Base-by-base conservation (phyloP, 2,113 vertebrate genomes). In the Litocranius walleri region DNA sequence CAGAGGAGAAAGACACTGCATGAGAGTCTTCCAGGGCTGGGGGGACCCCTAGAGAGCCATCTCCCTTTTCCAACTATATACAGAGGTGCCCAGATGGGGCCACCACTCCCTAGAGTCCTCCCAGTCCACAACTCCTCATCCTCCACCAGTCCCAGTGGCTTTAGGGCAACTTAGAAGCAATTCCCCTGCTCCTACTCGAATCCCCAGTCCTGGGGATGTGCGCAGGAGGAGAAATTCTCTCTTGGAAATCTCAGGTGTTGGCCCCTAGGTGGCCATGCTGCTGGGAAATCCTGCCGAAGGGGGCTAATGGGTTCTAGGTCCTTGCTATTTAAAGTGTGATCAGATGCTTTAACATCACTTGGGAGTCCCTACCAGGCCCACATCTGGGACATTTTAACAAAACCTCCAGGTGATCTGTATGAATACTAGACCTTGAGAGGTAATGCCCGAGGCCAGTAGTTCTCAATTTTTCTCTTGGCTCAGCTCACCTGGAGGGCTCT, bases 131-230 rank as follows among this genome's bases (percentile, higher is more conserved):
- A n/a, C 7, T 59, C 50, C n/a, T 52, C 23, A 59, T 12, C 25
- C 30, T 90, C 33, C 33, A 88, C 33, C 15, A 5, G 74, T 9
- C 45, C 67, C 25, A 50, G 91, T 40, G 87, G n/a, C 16, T 54
- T 84, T 15, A 13, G 80, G 78, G 62, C 25, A 50, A 90, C 33
- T 81, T 52, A 64, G n/a, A 85, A 81, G 11, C 7, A 1, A 56
- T 25, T 7, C 13, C 21, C 7, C 8, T 3, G 7, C n/a, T 33
- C n/a, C 54, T 21, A 36, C 7, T 11, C 6, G 0, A 15, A 43
- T 33, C 16, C 50, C 33, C 3, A 5, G 3, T 11, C 30, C 15
- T 5, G 25, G 29, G 29, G 9, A 21, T 56, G 21, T 45, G 43
- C 6, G 1, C 12, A 13, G 19, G 9, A 89, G 33, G 48, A 54